A percentile compares a stretch with the other conserved stretches of the same genome.
Evolutionary conservation across 2,113 vertebrate genomes (phyloP).

Genomic region (Poecile atricapillus): DNA sequence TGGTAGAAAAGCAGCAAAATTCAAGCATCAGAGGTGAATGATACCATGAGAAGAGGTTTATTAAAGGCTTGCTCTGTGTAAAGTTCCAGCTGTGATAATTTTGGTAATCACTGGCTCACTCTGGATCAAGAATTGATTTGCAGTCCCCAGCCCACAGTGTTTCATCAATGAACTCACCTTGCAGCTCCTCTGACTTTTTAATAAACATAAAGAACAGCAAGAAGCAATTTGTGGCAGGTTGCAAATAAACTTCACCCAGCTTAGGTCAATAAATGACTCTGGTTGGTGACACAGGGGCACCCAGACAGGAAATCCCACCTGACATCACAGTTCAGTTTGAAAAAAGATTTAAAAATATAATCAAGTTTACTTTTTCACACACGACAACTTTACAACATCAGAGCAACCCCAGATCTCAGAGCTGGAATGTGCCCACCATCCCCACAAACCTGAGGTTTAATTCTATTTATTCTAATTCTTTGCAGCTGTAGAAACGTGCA

Average conservation of each 20-base stretch:
- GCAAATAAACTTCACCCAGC: background rate
- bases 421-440: background rate
- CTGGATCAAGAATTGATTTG: background rate
- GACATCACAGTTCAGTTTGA: background rate
- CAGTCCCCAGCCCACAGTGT: background rate
- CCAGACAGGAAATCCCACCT: background rate
- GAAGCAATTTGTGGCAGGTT: background rate
- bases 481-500: background rate
- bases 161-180: conserved; percentile 21
- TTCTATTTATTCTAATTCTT: background rate
- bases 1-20: background rate
- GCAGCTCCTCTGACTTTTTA: background rate
- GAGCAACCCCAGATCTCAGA: background rate
- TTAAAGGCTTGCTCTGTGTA: background rate
- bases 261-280: background rate
- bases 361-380: background rate
- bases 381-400: rapidly evolving
- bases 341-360: background rate
- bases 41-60: background rate
- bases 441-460: background rate
- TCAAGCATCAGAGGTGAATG: background rate
- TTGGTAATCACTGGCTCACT: background rate
- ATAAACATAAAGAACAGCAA: background rate
- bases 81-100: background rate
- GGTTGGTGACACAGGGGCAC: background rate